Base-by-base conservation (phyloP, 2,113 vertebrate genomes). In the Stercorarius parasiticus region DNA sequence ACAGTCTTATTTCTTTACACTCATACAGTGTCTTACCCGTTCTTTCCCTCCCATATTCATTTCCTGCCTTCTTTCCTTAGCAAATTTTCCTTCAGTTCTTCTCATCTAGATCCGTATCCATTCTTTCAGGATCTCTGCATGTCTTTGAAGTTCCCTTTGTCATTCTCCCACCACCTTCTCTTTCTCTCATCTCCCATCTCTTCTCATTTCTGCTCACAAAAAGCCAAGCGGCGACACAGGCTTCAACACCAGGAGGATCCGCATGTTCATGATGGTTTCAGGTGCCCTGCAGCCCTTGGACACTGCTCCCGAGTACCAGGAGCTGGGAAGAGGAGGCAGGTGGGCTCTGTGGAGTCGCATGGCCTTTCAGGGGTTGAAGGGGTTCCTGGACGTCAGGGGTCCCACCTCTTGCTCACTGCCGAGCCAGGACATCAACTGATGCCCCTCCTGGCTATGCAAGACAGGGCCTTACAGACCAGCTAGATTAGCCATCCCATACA, bases 41-140 rank as follows among this genome's bases (percentile, higher is more conserved):
- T 67, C 18, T 62, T 17, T 32, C 11, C 49, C 6, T 8, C 40
- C 21, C 0, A 0, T 29, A 42, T 40, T 69, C 1, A 42, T 50
- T 72, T 49, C 43, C 32, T n/a, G 22, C 32, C 6, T 62, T 77
- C 43, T 53, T 70, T 66, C n/a, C 27, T 82, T 34, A 38, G 36
- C 9, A 88, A 92, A 64, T 47, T 40, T 43, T 40, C 50, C 21
- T 78, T 74, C 18, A 36, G n/a, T 40, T 84, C 43, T 72, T 78
- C 55, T 74, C 27, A 53, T 12, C 55, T 58, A 70, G 19, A 40
- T 50, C n/a, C 15, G 52, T 16, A 13, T 70, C 20, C 29, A 67
- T 71, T 42, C 25, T 70, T 88, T 38, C 3, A 18, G 45, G n/a
- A 81, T 16, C n/a, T 64, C 38, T 56, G 19, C 22, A 27, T 5